phyloP scores from a whole-genome alignment of 2,113 vertebrate species.

The Pangasianodon gigas region DNA sequence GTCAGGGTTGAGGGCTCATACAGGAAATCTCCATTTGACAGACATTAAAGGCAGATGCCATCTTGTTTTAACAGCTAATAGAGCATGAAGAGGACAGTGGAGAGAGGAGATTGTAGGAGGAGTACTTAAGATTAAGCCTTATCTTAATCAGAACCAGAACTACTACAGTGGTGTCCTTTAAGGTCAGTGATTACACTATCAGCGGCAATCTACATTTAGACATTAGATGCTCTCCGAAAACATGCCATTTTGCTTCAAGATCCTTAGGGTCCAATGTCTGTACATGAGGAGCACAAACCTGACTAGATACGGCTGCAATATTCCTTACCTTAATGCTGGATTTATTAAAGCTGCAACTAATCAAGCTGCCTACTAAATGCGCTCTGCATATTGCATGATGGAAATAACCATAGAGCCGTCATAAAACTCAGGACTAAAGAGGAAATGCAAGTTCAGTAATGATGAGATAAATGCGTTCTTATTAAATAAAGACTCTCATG shows the following conservation, averaged over 20 bases:
- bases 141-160: conserved; percentile 6
- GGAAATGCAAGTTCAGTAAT: background rate
- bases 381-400: background rate
- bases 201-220: background rate
- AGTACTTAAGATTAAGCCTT: background rate
- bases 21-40: background rate
- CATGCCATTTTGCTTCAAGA: background rate
- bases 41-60: conserved; percentile 6
- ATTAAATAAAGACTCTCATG: background rate
- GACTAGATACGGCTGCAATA: background rate
- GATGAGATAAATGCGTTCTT: background rate
- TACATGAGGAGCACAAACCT: background rate
- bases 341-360: background rate
- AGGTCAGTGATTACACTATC: background rate
- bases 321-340: background rate
- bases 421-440: background rate
- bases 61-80: conserved; percentile 12
- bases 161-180: background rate
- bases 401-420: background rate
- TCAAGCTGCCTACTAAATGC: background rate
- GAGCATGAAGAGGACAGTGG: background rate
- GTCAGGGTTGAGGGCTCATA: background rate
- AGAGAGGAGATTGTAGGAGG: background rate
- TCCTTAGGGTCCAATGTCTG: background rate
- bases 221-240: background rate